Evolutionary conservation across 2,888 invertebrate species (phyloP), one percentile per base, ranked within the genome.

Genomic region (Busseola fusca): DNA sequence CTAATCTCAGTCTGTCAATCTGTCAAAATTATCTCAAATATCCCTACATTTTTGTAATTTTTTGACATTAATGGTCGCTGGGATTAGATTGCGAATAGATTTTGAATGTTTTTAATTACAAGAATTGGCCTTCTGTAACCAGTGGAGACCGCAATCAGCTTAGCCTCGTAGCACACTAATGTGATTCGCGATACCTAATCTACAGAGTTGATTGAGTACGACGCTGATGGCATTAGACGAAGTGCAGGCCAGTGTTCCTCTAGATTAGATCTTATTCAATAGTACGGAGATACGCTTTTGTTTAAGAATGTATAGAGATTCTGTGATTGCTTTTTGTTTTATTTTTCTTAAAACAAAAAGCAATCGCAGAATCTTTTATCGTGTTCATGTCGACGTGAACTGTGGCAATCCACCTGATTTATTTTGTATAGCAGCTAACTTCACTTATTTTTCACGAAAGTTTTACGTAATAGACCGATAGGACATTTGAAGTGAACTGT

Each of bases 121-220:
- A 34, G 34, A 34, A 34, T 34, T 34, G 34, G 7, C 34, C 34
- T 34, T 4, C 34, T 34, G 54, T 54, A 34, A 54, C 74, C 48
- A 42, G 57, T 40, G 45, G 45, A 18, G n/a, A 67, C 70, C 57
- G 37, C 59, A 70, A 72, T 16, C 9, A 66, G 65, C 52, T 76
- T 60, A 66, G 57, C 40, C 45, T 42, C 40, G 34, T 64, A 58
- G 27, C 42, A 63, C 57, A 73, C 58, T 78, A 78, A 78, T 69
- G 73, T 59, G 50, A 59, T 73, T 62, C 4, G 48, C 42, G 68
- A 73, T 78, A 48, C 10, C 60, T 37, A 73, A 30, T 56, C 34
- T 56, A 21, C 62, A 58, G 62, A 42, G 50, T 58, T 69, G 73
- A 79, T 79, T 79, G 66, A 79, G 66, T 69, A 57, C 56, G 45